A percentile compares a stretch with the other conserved stretches of the same genome.
Conservation (phyloP, 2,888 invertebrate genomes). For the Hydrotaea cyrtoneurina region DNA sequence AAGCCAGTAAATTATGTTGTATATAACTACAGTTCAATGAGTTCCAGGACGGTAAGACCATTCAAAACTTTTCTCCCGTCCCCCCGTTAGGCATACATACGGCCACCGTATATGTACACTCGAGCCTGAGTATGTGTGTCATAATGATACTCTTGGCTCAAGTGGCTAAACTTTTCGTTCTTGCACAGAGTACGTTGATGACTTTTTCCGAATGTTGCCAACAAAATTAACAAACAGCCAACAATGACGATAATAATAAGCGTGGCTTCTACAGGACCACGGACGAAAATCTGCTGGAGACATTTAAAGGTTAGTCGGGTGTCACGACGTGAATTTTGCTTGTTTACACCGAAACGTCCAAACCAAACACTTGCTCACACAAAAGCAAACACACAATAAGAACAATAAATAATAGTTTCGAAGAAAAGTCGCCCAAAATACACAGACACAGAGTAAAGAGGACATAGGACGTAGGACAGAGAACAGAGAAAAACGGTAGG, state of each 20-base stretch:
- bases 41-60: too few species aligned
- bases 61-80: too few species aligned
- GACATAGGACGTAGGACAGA: background rate
- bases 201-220: constrained; percentile 43
- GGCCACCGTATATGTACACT: background rate
- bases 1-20: too few species aligned
- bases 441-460: background rate
- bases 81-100: too few species aligned
- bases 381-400: background rate
- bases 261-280: background rate
- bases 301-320: constrained; percentile 1
- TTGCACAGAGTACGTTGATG: constrained; percentile 8
- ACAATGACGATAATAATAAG: background rate
- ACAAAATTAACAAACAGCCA: constrained; percentile 43
- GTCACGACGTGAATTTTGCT: background rate
- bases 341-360: background rate
- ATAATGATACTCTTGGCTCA: background rate
- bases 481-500: background rate
- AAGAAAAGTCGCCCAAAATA: background rate
- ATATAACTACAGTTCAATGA: too few species aligned
- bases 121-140: background rate
- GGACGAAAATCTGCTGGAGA: background rate
- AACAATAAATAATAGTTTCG: constrained; percentile 31
- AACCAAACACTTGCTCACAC: constrained; percentile 7
- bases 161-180: constrained; percentile 3